Base-by-base conservation (phyloP, 1,140 invertebrate genomes). In the Eumeta japonica region DNA sequence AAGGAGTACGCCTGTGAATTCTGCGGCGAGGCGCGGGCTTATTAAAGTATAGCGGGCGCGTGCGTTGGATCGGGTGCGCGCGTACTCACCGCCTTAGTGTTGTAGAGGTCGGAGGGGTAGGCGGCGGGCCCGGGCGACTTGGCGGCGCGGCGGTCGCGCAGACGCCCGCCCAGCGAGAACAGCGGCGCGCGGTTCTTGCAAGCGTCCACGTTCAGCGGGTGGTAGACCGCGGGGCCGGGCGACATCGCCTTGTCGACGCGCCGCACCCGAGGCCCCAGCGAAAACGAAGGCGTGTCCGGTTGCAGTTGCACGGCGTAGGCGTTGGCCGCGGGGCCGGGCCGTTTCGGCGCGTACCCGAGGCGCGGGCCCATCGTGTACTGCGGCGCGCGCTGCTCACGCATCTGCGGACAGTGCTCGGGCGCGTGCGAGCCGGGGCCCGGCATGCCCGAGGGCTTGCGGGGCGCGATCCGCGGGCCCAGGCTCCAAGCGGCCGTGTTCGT, bases 191-290 rank as follows among this genome's bases (percentile, higher is more conserved):
- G 66, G 15, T 39, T 58, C 39, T 49, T 58, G 36, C 71, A 74
- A 5, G 62, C 53, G 35, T 67, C 58, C 20, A 52, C 45, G 41
- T 73, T 52, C n/a, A 37, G 28, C 44, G 66, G 65, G 50, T 58
- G 70, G 47, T 83, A 83, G 1, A 77, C 74, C 0, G 80, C 81
- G 2, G 82, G 82, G 9, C 81, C 82, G 2, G 81, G 82, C 0
- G 80, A 81, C 30, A 45, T 45, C 3, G 48, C 40, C 43, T 45
- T 62, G 5, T 28, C 28, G 11, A 48, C 45, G 48, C 55, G 53
- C 14, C 60, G 67, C 0, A 70, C 51, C 17, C 72, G 46, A 1
- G 70, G 58, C 2, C 58, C 72, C 67, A 78, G 77, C 3, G 42
- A 56, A 41, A 55, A 58, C 2, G 44, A 62, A 11, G 66, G 60